Conservation (phyloP, 2,888 invertebrate species). For the Ophion obscuratus region DNA sequence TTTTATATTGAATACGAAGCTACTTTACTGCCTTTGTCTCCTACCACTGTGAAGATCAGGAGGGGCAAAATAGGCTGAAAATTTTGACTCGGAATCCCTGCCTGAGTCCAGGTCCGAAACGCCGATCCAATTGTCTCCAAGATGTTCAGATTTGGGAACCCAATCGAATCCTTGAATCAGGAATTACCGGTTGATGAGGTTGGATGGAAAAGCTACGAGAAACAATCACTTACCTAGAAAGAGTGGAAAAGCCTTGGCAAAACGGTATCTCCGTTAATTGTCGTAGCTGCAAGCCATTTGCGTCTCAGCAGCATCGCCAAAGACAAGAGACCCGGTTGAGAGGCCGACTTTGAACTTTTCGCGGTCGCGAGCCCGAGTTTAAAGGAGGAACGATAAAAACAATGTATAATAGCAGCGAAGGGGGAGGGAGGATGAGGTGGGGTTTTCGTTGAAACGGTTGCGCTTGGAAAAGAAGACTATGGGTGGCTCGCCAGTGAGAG, state of each 20-base stretch:
- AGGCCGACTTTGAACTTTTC: slow-evolving; percentile 50
- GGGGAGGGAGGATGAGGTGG: not conserved
- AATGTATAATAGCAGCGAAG: slow-evolving; percentile 77
- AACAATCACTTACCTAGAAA: not conserved
- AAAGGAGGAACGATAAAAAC: slow-evolving; percentile 78
- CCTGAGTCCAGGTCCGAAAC: too few species aligned
- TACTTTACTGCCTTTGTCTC: too few species aligned
- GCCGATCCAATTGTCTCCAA: not conserved
- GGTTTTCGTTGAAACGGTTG: slow-evolving; percentile 58
- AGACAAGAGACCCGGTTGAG: slow-evolving; percentile 48
- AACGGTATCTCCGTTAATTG: slow-evolving; percentile 39
- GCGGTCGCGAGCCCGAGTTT: slow-evolving; percentile 66
- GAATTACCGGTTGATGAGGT: not conserved
- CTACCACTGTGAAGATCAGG: too few species aligned
- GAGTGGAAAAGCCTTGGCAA: not conserved
- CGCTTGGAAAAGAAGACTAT: slow-evolving; percentile 56
- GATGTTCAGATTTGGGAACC: not conserved
- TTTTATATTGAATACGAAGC: too few species aligned
- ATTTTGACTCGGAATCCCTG: not conserved
- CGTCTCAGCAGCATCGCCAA: slow-evolving; percentile 59
- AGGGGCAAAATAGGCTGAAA: too few species aligned
- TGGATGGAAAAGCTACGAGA: not conserved
- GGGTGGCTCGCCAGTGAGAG: slow-evolving; percentile 62
- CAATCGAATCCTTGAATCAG: not conserved
- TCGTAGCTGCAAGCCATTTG: not conserved